phyloP scores from a whole-genome alignment of 2,113 vertebrate genomes.

The human (Homo sapiens) region GRCh38 chr9:9443501-9444000 shows the following conservation, averaged over 20 bases:
- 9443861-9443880: not conserved
- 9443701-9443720: not conserved
- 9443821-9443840: not conserved
- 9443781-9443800: not conserved
- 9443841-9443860: not conserved
- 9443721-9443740: not conserved
- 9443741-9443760: not conserved
- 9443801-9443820: not conserved
- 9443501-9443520: not conserved
- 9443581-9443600: not conserved
- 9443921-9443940: not conserved
- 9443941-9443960: not conserved
- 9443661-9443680: not conserved
- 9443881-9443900: not conserved
- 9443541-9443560: not conserved
- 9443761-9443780: not conserved
- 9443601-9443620: not conserved
- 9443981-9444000: not conserved
- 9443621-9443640: not conserved
- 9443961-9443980: not conserved
- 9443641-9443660: accelerated
- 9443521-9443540: not conserved
- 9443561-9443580: not conserved
- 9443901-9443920: not conserved
- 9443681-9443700: not conserved